Evolutionary conservation across 2,888 invertebrate genomes (phyloP), one percentile per base, ranked within the genome.

Genomic region (Elegia similella): DNA sequence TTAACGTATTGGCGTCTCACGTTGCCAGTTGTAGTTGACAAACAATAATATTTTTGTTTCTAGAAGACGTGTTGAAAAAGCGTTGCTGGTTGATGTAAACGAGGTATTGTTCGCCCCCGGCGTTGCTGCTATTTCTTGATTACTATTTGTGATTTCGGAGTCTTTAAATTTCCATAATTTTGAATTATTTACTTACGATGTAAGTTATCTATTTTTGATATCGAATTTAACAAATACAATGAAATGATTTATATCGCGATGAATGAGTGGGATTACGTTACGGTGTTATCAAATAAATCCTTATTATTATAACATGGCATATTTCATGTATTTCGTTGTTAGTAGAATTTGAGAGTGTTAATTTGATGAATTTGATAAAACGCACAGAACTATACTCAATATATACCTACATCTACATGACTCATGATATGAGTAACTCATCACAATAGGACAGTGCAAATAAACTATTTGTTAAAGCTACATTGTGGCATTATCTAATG

Each of bases 71-170:
- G 43, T 54, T 54, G 42, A 43, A 29, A 68, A 74, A 74, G 69
- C 72, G 69, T 63, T 65, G 46, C 44, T 47, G 46, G 63, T 58
- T 7, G 67, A 64, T 64, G 63, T 62, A 62, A 60, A 64, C 61
- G 65, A 53, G 54, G 62, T 68, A 80, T 79, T 83, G 83, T 83
- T 74, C 38, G 38, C 38, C 7, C 38, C n/a, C 10, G 34, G 10
- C 38, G 38, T 12, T n/a, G 38, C 38, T 38, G 38, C 10, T 12
- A 38, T 12, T 38, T 38, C 38, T 38, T 38, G 38, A 5, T 0
- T 5, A 8, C 12, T n/a, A 8, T 38, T n/a, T 38, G 38, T 38
- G n/a, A 12, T 38, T 38, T 38, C 38, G 10, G 12, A 38, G 12
- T n/a, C 2, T 38, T 12, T 10, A 12, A 3, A 5, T 10, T 2